phyloP scores from a whole-genome alignment of 1,140 invertebrate genomes.

The Lordiphosa mommai region DNA sequence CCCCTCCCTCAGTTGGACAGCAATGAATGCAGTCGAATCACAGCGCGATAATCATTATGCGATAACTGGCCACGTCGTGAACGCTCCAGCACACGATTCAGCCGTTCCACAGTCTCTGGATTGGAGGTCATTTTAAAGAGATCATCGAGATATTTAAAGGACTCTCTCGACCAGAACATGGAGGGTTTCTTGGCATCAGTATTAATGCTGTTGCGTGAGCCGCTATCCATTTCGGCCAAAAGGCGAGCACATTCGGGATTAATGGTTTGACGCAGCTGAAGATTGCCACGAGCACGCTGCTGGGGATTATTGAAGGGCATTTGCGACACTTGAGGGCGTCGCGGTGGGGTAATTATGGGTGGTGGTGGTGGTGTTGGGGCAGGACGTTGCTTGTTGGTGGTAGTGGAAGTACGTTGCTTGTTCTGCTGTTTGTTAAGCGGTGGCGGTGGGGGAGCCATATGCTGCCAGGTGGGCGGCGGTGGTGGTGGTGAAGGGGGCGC shows the following conservation, averaged over 20 bases:
- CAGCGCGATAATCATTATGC: constrained; percentile 72
- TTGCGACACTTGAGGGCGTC: constrained; percentile 8
- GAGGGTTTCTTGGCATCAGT: constrained; percentile 49
- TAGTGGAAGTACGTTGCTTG: background rate
- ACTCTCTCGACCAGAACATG: constrained; percentile 71
- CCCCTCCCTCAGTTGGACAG: constrained; percentile 35
- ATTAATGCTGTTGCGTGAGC: constrained; percentile 27
- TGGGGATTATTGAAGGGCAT: constrained; percentile 46
- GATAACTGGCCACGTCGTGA: constrained; percentile 57
- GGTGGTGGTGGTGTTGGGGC: background rate
- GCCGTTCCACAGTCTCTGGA: constrained; percentile 36
- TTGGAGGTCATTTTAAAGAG: constrained; percentile 39
- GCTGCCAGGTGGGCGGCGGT: constrained; percentile 24
- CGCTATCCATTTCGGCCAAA: constrained; percentile 27
- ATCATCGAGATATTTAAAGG: constrained; percentile 61
- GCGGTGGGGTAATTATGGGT: constrained; percentile 4
- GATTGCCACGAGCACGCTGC: constrained; percentile 28
- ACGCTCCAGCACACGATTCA: constrained; percentile 55
- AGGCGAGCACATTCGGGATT: constrained; percentile 46
- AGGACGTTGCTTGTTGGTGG: background rate
- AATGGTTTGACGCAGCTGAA: constrained; percentile 24
- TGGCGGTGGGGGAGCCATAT: constrained; percentile 26
- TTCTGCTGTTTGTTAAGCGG: constrained; percentile 12
- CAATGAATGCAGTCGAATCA: constrained; percentile 55
- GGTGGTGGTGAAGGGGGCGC: constrained; percentile 5